Percentiles rank a stretch among this genome's conserved stretches.
Conservation (phyloP, 2,888 invertebrate genomes). For the Hydriomena furcata region DNA sequence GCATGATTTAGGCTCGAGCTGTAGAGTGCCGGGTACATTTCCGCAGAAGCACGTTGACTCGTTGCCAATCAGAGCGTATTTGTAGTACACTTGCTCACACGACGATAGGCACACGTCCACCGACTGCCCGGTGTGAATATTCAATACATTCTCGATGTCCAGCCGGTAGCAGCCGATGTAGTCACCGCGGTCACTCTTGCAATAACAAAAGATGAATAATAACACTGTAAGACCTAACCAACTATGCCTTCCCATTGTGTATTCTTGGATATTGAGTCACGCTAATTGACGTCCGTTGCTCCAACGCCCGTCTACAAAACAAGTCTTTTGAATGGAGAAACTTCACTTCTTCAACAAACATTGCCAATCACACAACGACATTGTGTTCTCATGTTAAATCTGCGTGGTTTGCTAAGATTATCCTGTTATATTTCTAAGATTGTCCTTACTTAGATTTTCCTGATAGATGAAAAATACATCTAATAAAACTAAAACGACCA, state of each 20-base stretch:
- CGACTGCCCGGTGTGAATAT: slow-evolving; percentile 75
- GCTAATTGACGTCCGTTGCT: slow-evolving; percentile 38
- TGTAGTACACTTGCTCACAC: slow-evolving; percentile 75
- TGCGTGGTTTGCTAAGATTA: neutral
- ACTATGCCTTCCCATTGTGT: slow-evolving; percentile 62
- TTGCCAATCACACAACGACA: neutral
- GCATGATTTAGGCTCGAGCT: slow-evolving; percentile 70
- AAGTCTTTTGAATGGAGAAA: slow-evolving; percentile 17
- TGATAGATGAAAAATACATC: too few relatives aligned
- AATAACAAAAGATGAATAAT: slow-evolving; percentile 40
- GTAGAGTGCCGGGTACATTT: slow-evolving; percentile 59
- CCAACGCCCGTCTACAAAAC: slow-evolving; percentile 36
- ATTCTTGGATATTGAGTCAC: slow-evolving; percentile 53
- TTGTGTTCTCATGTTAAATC: neutral
- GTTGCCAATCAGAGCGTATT: slow-evolving; percentile 72
- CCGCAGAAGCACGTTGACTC: slow-evolving; percentile 75
- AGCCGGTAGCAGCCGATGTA: slow-evolving; percentile 71
- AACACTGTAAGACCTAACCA: slow-evolving; percentile 41
- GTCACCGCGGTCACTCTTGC: slow-evolving; percentile 65
- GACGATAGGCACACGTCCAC: slow-evolving; percentile 74
- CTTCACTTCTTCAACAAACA: slow-evolving; percentile 18
- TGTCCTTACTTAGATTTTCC: too few relatives aligned
- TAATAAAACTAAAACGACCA: too few relatives aligned
- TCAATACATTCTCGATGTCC: slow-evolving; percentile 59
- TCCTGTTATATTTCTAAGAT: too few relatives aligned